phyloP scores from a whole-genome alignment of 2,888 invertebrate species.

The Drosophila mulleri region DNA sequence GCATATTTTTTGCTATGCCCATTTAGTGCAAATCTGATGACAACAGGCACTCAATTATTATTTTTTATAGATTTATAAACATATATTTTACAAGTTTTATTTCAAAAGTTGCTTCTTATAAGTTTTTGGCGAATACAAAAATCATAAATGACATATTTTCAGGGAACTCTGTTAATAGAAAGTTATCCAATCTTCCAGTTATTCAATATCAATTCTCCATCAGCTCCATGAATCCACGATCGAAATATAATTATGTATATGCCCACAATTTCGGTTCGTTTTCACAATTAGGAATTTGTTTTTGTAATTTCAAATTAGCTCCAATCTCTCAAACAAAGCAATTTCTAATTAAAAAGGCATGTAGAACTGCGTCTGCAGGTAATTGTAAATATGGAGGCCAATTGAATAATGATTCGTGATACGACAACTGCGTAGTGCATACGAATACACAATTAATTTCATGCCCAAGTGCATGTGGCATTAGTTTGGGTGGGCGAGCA shows the following conservation, averaged over 20 bases:
- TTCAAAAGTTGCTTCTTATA: not conserved
- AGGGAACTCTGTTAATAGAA: not conserved
- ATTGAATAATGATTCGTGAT: constrained; percentile 7
- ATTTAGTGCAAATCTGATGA: constrained; percentile 12
- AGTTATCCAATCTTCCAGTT: too few species aligned
- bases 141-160: not conserved
- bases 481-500: constrained; percentile 26
- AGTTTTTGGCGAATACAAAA: not conserved
- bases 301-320: not conserved
- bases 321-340: not conserved
- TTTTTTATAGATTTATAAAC: not conserved
- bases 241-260: too few species aligned
- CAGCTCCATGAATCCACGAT: too few species aligned
- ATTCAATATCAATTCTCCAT: too few species aligned
- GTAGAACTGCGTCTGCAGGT: constrained; percentile 59
- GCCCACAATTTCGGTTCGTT: too few species aligned
- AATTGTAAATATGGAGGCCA: constrained; percentile 46
- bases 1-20: constrained; percentile 48
- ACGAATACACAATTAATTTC: constrained; percentile 19
- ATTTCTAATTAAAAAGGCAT: constrained; percentile 58
- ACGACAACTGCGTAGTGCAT: not conserved
- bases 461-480: constrained; percentile 51
- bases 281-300: not conserved
- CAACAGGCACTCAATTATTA: not conserved
- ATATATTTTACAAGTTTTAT: not conserved